Base-by-base conservation (phyloP, 2,113 vertebrate species). In the Clarias macrocephalus region DNA sequence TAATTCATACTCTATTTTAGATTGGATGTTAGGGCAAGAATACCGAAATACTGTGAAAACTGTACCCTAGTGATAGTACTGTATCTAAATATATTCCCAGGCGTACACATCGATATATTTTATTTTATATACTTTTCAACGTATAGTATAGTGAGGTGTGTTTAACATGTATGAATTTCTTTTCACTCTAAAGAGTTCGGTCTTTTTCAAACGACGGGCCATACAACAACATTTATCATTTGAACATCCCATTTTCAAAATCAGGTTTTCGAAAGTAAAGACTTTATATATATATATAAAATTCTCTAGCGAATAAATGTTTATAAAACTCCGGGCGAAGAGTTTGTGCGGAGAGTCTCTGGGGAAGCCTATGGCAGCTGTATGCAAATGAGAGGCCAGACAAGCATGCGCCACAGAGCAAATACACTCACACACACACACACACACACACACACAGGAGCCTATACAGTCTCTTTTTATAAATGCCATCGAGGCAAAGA, bases 351-450 rank as follows among this genome's bases (percentile, higher is more conserved):
- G 37, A 77, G 70, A 76, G 85, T 80, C 52, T 70, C 83, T 85
- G 63, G 91, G 72, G 83, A 89, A 90, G 89, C 92, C 87, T 88
- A 92, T 89, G 86, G 96, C 97, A 98, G 97, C 97, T 98, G 97
- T 98, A 98, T 97, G 97, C 93, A 97, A 98, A 98, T 98, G 13
- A 94, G 95, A 94, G 94, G 94, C 95, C 95, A 90, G 93, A 92
- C 94, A 92, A 95, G 94, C 96, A 97, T 95, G 94, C 96, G 96
- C 95, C 96, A 93, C 93, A 95, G 95, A 96, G 94, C 96, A 97
- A 97, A 96, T 94, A 96, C 93, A 91, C 95, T 92, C 95, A 95
- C 94, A 94, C 93, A 91, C 88, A 92, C 93, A 95, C 95, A 96
- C 97, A 96, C 94, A 96, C 93, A 91, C 95, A 93, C 95, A 95